phyloP scores from a whole-genome alignment of 64 coral and sea anemone genomes.

The Montipora foliosa region DNA sequence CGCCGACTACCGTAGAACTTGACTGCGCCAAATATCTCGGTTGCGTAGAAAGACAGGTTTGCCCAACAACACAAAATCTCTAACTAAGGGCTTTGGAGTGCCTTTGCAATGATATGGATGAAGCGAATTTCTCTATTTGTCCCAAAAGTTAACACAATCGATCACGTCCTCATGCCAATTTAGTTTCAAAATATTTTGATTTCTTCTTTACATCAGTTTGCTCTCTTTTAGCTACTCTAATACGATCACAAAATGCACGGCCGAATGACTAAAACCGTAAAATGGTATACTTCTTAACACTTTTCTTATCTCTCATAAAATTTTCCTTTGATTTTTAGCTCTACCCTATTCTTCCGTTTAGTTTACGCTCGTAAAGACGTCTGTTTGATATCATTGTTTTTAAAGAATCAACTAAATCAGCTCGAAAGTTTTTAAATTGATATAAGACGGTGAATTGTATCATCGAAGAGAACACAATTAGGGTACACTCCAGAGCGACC shows the following conservation, averaged over 20 bases:
- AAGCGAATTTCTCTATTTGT: constrained; percentile 8
- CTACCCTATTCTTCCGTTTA: not conserved
- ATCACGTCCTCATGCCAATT: constrained; percentile 77
- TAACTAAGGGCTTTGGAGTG: constrained; percentile 48
- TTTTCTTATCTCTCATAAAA: constrained; percentile 49
- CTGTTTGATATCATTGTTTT: constrained; percentile 2
- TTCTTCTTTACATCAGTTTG: constrained; percentile 56
- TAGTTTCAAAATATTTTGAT: constrained; percentile 99
- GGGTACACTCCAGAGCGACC: constrained; percentile 5
- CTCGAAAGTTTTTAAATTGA: constrained; percentile 44
- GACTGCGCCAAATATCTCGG: constrained; percentile 17
- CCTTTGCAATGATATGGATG: constrained; percentile 33
- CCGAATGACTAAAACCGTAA: constrained; percentile 45
- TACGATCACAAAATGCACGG: constrained; percentile 35
- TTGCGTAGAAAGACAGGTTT: constrained; percentile 3
- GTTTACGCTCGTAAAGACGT: not conserved
- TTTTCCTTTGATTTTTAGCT: constrained; percentile 3
- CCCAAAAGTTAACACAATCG: constrained; percentile 64
- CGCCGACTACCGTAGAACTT: constrained; percentile 14
- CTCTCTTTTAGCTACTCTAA: constrained; percentile 89
- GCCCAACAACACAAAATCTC: constrained; percentile 50
- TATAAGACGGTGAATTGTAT: constrained; percentile 37
- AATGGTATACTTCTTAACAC: constrained; percentile 29
- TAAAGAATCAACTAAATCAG: constrained; percentile 32
- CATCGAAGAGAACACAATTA: constrained; percentile 36